Base-by-base conservation (phyloP, 2,888 invertebrate genomes). In the Penaeus monodon region DNA sequence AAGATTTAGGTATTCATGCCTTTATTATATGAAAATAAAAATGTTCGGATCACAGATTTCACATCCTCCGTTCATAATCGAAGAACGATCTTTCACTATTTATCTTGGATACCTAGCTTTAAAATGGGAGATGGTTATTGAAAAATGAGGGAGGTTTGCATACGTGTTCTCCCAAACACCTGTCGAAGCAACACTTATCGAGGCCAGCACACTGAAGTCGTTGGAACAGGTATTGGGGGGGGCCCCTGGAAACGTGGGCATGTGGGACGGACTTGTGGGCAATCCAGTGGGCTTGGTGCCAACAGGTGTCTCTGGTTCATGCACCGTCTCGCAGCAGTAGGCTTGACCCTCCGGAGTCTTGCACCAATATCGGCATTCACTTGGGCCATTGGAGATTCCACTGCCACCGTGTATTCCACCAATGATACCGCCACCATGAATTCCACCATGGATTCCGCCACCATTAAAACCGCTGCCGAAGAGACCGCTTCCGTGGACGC, bases 161-260 rank as follows among this genome's bases (percentile, higher is more conserved):
- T 12, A 81, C 81, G 17, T 63, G 33, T 14, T 22, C 70, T 12
- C 57, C 70, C 68, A 81, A 49, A 66, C 81, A 81, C 70, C 57
- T 70, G 57, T 81, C 81, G 49, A 81, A 81, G 57, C 81, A 81
- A 66, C 81, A 81, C 27, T 81, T 81, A 70, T 81, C 81, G 4
- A 68, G 20, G 8, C 81, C 81, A 38, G 20, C 17, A 27, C 81
- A 81, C n/a, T 57, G 49, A 57, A 68, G 49, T 81, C 81, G 70
- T 81, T 81, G 70, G 81, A 81, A 65, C 81, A 81, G n/a, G 66
- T 29, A 44, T 49, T 44, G 14, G 81, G 81, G n/a, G n/a, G 10
- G 68, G 68, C 1, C 68, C 68, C 2, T 49, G 33, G 33, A 38
- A 68, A 22, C 70, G 81, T 20, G 81, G 81, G 29, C 81, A 81